Base-by-base conservation (phyloP, 2,888 invertebrate species). In the Dasypogon diadema region DNA sequence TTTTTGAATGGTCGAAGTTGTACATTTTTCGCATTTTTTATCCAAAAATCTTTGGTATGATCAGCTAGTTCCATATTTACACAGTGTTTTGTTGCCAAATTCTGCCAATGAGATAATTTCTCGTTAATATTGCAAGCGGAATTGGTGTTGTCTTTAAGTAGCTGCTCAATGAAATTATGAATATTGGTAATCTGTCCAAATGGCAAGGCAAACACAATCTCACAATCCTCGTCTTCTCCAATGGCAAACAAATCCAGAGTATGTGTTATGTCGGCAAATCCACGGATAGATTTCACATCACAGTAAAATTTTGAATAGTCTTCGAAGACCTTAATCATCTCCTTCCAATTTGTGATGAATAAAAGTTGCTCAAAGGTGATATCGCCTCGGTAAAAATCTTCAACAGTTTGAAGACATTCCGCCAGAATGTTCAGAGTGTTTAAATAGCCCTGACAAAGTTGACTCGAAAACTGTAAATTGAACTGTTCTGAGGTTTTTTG, bases 251-350 rank as follows among this genome's bases (percentile, higher is more conserved):
- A 22, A 5, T 77, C 91, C 77, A 92, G 87, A 70, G 90, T 82
- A 83, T 88, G 89, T 78, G 91, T 89, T 74, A 92, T 90, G 80
- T 91, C 90, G 54, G 87, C 83, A 82, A 93, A 92, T 37, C 92
- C 93, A 81, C 91, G 90, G 78, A 92, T 88, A 80, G 92, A 91
- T 82, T 91, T 90, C 78, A 92, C 88, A 88, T 93, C 91, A 84
- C 92, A 92, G 83, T 92, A 88, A 80, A 90, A 89, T 85, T 90
- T 88, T 56, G 92, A 88, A 87, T 93, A 93, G 83, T 89, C 89
- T 84, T 89, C 91, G 83, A 92, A 93, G 78, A 92, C 88, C 82
- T 89, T 89, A 82, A 92, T 89, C 85, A 89, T 90, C 85, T 93
- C 93, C 81, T 92, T 91, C 82, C 90, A 88, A 85, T 90, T 89